Evolutionary conservation across 2,113 vertebrate genomes (phyloP).

Genomic region (Syngnathus typhle): DNA sequence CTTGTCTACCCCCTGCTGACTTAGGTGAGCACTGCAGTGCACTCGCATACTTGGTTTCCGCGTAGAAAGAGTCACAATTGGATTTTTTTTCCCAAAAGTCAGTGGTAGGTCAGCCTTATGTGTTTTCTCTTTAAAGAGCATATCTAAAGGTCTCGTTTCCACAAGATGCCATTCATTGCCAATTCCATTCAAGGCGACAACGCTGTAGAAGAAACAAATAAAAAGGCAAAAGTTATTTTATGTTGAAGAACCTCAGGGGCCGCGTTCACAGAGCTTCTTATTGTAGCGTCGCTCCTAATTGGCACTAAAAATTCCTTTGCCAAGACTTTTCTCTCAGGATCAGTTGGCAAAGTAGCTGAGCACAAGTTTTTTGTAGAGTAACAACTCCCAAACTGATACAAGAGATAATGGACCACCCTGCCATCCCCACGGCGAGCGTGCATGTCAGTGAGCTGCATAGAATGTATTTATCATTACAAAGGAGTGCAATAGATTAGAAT

Average conservation of each 20-base stretch:
- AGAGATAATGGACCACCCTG: conserved; percentile 1
- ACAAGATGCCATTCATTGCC: background rate
- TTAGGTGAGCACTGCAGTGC: conserved; percentile 23
- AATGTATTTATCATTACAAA: conserved; percentile 3
- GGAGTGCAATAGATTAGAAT: background rate
- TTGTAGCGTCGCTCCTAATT: background rate
- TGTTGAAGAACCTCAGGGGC: background rate
- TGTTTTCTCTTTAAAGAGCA: background rate
- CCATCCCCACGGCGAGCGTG: background rate
- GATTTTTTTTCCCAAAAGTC: background rate
- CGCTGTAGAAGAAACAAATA: background rate
- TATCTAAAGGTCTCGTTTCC: background rate
- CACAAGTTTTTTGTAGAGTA: conserved; percentile 4
- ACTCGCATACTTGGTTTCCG: background rate
- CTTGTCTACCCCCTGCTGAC: background rate
- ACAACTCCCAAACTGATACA: conserved; percentile 5
- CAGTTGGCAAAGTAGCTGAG: conserved; percentile 5
- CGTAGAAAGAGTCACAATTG: background rate
- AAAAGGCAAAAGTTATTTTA: background rate
- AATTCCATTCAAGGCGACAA: background rate
- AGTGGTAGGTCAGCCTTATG: background rate
- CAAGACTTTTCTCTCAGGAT: conserved; percentile 10
- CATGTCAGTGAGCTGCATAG: background rate
- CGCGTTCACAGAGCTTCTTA: background rate
- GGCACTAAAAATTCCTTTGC: conserved; percentile 4